A percentile compares a stretch with the other conserved stretches of the same genome.
phyloP scores from a whole-genome alignment of 2,113 vertebrate species.

The Boleophthalmus pectinirostris region DNA sequence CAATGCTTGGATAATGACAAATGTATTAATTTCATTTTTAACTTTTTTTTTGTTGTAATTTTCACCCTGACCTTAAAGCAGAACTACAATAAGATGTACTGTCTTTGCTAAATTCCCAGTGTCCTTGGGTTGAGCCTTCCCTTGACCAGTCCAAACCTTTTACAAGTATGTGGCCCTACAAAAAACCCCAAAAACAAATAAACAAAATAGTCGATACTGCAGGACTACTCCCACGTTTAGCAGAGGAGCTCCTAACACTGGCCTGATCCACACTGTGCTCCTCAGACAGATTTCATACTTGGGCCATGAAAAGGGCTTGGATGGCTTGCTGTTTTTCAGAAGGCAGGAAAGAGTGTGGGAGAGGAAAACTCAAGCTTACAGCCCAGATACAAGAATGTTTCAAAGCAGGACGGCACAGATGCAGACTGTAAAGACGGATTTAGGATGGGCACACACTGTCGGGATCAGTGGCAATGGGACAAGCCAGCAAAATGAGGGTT shows the following conservation, averaged over 20 bases:
- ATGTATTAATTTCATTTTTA: no score
- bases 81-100: no score
- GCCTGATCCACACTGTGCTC: constrained; percentile 43
- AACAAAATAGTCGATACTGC: constrained; percentile 5
- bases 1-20: no score
- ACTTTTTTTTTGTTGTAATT: no score
- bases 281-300: constrained; percentile 58
- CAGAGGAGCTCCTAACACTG: constrained; percentile 36
- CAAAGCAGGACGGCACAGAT: constrained; percentile 45
- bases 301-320: constrained; percentile 22
- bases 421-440: constrained; percentile 40
- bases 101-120: background rate
- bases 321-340: constrained; percentile 31
- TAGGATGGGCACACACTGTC: constrained; percentile 32
- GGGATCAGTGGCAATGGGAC: constrained; percentile 47
- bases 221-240: constrained; percentile 19
- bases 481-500: constrained; percentile 39
- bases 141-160: constrained; percentile 8
- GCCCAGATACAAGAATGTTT: constrained; percentile 44
- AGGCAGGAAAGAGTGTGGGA: constrained; percentile 45
- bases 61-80: no score
- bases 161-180: constrained; percentile 19
- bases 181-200: background rate
- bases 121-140: no score
- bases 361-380: constrained; percentile 52